Conservation (phyloP, 2,113 vertebrate genomes). For the Monarcha castaneiventris region DNA sequence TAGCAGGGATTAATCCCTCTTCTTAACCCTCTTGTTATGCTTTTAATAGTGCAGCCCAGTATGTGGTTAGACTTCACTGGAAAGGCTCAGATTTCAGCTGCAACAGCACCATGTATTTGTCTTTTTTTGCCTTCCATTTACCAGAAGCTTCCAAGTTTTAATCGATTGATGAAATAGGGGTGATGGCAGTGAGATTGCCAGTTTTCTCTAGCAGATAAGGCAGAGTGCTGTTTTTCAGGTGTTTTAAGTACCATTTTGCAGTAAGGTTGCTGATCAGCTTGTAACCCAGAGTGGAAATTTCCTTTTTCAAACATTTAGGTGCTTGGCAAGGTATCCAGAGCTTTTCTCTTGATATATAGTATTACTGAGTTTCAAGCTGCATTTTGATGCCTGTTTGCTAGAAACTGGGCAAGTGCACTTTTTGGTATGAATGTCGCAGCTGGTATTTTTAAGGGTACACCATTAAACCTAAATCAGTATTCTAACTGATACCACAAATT, state of each 20-base stretch:
- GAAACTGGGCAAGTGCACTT: background rate
- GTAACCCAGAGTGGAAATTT: conserved; percentile 24
- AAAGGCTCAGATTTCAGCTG: background rate
- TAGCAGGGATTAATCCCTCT: background rate
- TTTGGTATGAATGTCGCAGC: background rate
- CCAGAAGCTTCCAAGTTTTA: background rate
- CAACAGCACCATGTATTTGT: background rate
- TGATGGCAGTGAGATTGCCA: background rate
- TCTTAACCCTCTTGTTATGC: background rate
- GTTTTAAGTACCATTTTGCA: background rate
- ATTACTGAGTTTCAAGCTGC: background rate
- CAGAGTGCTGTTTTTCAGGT: background rate
- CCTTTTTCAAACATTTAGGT: background rate
- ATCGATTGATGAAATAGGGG: background rate
- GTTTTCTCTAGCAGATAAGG: background rate
- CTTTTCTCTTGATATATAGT: background rate
- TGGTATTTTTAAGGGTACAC: background rate
- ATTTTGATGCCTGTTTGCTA: background rate
- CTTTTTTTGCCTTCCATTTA: background rate
- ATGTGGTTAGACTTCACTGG: background rate
- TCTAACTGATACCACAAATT: background rate
- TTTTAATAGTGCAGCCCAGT: background rate
- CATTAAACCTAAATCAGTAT: background rate
- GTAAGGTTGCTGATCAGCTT: background rate
- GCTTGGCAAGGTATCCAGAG: background rate